Evolutionary conservation across 2,888 invertebrate species (phyloP).

Genomic region (Phyllotreta striolata): DNA sequence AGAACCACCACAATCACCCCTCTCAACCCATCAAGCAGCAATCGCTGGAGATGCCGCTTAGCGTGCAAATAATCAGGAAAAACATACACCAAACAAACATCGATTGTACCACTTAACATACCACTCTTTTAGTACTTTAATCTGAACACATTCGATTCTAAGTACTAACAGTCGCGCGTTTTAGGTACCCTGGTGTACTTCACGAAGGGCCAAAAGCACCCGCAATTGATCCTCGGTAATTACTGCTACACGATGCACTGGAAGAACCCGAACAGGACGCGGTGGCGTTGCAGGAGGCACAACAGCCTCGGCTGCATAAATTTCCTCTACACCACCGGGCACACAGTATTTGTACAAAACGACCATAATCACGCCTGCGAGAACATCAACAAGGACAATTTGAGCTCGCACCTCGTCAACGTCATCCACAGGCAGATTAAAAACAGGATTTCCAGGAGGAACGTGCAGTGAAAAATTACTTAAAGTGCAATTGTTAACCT

Average conservation of each 20-base stretch:
- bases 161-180: constrained; percentile 18
- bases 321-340: constrained; percentile 39
- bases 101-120: background rate
- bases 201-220: constrained; percentile 44
- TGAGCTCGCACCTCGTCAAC: constrained; percentile 22
- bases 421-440: constrained; percentile 17
- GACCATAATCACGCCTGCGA: constrained; percentile 40
- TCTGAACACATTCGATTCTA: background rate
- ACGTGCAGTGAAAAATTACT: too few species aligned
- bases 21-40: too few species aligned
- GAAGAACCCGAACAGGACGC: constrained; percentile 36
- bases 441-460: constrained; percentile 9
- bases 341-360: constrained; percentile 31
- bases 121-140: too few species aligned
- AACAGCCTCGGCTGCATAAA: constrained; percentile 40
- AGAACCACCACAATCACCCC: constrained; percentile 3
- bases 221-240: constrained; percentile 44
- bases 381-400: constrained; percentile 14
- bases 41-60: background rate
- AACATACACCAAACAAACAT: background rate
- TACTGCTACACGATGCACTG: constrained; percentile 44
- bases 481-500: too few species aligned
- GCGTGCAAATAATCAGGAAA: background rate
- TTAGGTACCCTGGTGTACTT: constrained; percentile 44
- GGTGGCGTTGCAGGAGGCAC: constrained; percentile 45